A percentile compares a stretch with the other conserved stretches of the same genome.
phyloP scores from a whole-genome alignment of 2,888 invertebrate species.

The Andrena flavipes region DNA sequence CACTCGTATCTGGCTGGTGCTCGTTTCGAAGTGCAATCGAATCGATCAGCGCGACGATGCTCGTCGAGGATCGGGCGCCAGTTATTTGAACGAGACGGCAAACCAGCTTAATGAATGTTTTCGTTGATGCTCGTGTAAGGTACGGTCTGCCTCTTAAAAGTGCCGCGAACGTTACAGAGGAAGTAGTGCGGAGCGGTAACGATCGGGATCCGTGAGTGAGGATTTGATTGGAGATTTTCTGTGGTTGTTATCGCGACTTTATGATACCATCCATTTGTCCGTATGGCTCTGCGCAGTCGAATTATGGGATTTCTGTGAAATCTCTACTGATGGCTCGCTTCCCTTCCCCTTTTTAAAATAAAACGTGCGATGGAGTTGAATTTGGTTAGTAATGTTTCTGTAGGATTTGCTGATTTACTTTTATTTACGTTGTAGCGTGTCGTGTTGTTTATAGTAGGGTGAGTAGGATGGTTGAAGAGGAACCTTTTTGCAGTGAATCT shows the following conservation, averaged over 20 bases:
- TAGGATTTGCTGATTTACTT: neutral
- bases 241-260: slow-evolving; percentile 6
- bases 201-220: neutral
- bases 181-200: neutral
- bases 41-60: slow-evolving; percentile 41
- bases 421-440: too few relatives aligned
- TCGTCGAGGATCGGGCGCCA: slow-evolving; percentile 12
- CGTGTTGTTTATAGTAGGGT: too few relatives aligned
- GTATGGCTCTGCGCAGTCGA: neutral
- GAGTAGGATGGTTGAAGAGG: too few relatives aligned
- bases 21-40: slow-evolving; percentile 46
- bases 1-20: slow-evolving; percentile 45
- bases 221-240: slow-evolving; percentile 20
- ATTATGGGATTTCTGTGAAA: neutral
- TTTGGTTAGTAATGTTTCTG: neutral
- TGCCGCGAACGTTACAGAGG: neutral
- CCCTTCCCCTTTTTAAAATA: neutral
- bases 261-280: neutral
- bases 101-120: slow-evolving; percentile 43
- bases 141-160: neutral
- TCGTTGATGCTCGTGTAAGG: slow-evolving; percentile 21
- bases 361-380: neutral
- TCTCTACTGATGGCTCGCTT: neutral
- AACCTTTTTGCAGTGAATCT: too few relatives aligned
- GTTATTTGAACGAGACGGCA: slow-evolving; percentile 32